A percentile compares a stretch with the other conserved stretches of the same genome.
Conservation (phyloP, 2,113 vertebrate genomes). For the Syngnathus scovelli region DNA sequence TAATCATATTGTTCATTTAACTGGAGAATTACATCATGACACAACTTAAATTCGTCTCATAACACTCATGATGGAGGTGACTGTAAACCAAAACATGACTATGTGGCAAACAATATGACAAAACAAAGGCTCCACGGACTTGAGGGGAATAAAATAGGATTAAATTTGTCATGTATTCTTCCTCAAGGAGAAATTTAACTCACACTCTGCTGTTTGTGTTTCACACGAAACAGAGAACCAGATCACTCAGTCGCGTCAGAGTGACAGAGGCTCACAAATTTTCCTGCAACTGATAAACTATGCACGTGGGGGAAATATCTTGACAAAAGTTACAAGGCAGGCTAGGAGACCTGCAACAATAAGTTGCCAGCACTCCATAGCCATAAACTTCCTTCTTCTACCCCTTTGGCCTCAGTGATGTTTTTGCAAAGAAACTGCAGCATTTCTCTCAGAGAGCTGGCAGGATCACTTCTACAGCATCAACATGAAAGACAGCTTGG, state of each 20-base stretch:
- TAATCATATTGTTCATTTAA: neutral
- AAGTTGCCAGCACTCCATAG: neutral
- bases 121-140: neutral
- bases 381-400: neutral
- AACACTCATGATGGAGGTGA: neutral
- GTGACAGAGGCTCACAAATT: neutral
- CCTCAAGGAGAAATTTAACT: neutral
- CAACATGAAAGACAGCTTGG: conserved; percentile 2
- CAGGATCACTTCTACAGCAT: neutral
- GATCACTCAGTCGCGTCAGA: neutral
- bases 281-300: no score
- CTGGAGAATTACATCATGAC: neutral
- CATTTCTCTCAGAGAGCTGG: neutral
- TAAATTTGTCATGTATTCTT: neutral
- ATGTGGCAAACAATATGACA: neutral
- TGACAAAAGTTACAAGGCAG: neutral
- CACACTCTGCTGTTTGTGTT: neutral
- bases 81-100: neutral
- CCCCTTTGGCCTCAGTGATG: neutral
- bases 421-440: neutral
- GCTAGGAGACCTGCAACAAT: neutral
- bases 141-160: neutral
- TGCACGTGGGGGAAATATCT: neutral
- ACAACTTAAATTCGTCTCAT: neutral
- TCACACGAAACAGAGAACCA: no score